Percentiles rank a stretch among this genome's conserved stretches.
Evolutionary conservation across 2,113 vertebrate genomes (phyloP).

Genomic region (Microtus richardsoni): DNA sequence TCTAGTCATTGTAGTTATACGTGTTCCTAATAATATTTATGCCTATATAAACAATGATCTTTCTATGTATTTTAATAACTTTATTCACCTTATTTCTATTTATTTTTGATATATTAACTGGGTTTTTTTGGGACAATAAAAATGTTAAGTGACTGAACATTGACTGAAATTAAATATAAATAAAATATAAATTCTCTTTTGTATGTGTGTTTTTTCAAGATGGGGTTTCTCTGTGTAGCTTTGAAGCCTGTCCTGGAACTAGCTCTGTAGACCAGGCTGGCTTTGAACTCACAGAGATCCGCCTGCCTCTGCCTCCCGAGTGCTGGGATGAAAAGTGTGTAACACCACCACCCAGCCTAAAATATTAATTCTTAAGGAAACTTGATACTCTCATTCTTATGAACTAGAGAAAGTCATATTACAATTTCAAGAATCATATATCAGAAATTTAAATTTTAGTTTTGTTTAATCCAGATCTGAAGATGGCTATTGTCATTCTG

Average conservation of each 20-base stretch:
- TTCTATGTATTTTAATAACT: not conserved
- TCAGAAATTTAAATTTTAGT: conserved; percentile 12
- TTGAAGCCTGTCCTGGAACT: no score
- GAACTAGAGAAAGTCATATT: not conserved
- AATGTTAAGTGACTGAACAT: conserved; percentile 11
- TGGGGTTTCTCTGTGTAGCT: no score
- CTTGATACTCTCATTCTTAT: not conserved
- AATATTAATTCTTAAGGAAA: conserved; percentile 32
- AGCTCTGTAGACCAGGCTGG: no score
- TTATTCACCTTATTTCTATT: not conserved
- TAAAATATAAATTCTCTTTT: not conserved
- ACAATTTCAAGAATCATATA: conserved; percentile 3
- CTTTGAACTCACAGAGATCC: no score
- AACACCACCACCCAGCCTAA: not conserved
- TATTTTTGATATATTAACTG: not conserved
- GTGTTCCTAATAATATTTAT: not conserved
- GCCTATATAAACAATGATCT: not conserved
- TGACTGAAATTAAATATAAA: not conserved
- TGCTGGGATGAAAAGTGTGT: no score
- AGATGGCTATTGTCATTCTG: not conserved
- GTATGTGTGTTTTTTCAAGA: no score
- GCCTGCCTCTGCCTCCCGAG: no score
- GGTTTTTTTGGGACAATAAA: conserved; percentile 6
- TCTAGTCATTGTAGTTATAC: not conserved
- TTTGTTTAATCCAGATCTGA: not conserved